These are phyloP conservation scores for Tenthredo mesomela DNA, from an alignment of 2,888 invertebrate genomes.

Conservation along the genomic window DNA sequence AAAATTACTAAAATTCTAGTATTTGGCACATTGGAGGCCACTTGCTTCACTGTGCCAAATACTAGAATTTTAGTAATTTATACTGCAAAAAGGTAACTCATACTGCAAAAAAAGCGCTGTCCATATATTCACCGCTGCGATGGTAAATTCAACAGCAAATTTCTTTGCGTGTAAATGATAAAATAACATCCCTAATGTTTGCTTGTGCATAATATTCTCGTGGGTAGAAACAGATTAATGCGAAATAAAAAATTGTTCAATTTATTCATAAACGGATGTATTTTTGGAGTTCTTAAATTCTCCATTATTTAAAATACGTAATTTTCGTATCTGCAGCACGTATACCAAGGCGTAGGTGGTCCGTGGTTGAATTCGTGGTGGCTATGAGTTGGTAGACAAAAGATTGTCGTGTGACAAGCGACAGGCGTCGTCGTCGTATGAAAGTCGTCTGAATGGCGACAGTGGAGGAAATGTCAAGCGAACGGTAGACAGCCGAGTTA, in stretches of 20 bases:
- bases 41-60: no score
- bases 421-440: slow-evolving; percentile 25
- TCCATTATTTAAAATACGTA: neutral
- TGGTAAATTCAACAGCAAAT: no score
- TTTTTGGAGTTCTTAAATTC: neutral
- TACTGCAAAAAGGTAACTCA: no score
- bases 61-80: no score
- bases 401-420: slow-evolving; percentile 8
- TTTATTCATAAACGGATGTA: neutral
- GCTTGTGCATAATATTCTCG: neutral
- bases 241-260: neutral
- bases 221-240: neutral
- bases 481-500: slow-evolving; percentile 22
- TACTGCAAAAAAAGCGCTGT: no score
- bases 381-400: slow-evolving; percentile 11
- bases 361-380: slow-evolving; percentile 26
- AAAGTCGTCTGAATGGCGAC: slow-evolving; percentile 36
- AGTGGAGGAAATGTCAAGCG: slow-evolving; percentile 33
- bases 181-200: neutral
- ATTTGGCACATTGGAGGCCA: no score
- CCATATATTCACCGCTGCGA: no score
- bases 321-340: neutral
- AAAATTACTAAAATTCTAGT: no score
- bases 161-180: no score
- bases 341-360: neutral